A percentile compares a stretch with the other conserved stretches of the same genome.
These are phyloP conservation scores for Anguilla japonica DNA, from an alignment of 2,113 vertebrate species.

Conservation along the genomic window DNA sequence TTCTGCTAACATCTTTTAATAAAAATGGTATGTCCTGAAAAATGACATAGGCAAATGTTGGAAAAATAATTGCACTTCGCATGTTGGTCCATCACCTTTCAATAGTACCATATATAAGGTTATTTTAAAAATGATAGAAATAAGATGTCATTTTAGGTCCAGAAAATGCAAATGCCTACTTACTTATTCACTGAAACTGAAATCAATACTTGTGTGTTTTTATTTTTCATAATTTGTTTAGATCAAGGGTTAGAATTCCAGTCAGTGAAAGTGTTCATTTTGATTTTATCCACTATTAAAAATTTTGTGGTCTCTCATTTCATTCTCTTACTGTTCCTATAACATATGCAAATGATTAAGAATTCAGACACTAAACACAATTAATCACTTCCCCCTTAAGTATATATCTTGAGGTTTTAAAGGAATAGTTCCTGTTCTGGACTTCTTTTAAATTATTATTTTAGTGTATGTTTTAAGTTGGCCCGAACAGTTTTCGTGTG, in stretches of 20 bases:
- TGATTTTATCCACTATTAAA: background rate
- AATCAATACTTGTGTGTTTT: background rate
- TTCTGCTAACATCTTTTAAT: background rate
- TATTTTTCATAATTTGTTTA: background rate
- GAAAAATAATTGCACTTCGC: background rate
- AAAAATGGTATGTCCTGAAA: background rate
- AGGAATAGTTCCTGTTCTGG: too few relatives aligned
- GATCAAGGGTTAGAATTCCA: background rate
- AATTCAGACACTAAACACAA: background rate
- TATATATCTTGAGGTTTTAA: too few relatives aligned
- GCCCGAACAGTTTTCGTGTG: too few relatives aligned
- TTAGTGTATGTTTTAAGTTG: too few relatives aligned
- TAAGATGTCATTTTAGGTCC: background rate
- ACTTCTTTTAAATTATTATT: too few relatives aligned
- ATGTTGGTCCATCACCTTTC: conserved; percentile 1
- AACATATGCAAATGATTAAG: background rate
- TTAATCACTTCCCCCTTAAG: too few relatives aligned
- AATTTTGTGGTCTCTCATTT: background rate
- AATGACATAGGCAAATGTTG: background rate
- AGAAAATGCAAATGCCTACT: background rate
- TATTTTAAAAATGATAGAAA: background rate
- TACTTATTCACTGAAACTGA: background rate
- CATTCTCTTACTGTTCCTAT: background rate
- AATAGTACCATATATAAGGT: background rate
- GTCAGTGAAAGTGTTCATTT: background rate